Conservation (phyloP, 2,113 vertebrate species). For the Gobius niger region DNA sequence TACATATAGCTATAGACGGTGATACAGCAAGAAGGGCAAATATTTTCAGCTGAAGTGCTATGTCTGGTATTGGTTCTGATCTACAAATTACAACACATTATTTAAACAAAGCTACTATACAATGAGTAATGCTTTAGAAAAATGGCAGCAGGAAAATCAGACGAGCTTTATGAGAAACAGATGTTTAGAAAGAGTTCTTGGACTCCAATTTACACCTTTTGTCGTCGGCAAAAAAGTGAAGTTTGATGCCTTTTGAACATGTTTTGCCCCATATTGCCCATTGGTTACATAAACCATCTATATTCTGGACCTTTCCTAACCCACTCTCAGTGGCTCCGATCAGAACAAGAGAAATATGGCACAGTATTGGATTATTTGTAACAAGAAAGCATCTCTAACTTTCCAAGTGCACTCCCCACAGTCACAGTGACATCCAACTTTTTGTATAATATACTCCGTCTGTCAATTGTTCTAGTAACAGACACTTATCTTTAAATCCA, state of each 20-base stretch:
- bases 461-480: conserved; percentile 9
- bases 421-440: neutral
- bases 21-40: neutral
- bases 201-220: neutral
- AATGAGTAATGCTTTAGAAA: neutral
- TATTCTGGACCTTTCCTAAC: too few relatives aligned
- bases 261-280: neutral
- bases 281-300: neutral
- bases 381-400: neutral
- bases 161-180: neutral
- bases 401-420: neutral
- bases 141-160: neutral
- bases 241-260: neutral
- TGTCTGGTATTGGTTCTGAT: neutral
- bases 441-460: conserved; percentile 2
- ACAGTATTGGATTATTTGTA: neutral
- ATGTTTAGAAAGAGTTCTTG: neutral
- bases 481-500: conserved; percentile 16
- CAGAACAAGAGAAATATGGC: neutral
- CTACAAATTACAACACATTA: neutral
- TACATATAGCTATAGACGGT: conserved; percentile 17
- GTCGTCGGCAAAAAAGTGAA: neutral
- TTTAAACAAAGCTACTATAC: neutral
- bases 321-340: neutral
- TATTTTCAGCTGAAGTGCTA: neutral